Evolutionary conservation across 2,113 vertebrate species (phyloP), one percentile per base, ranked within the genome.

Genomic region (Pyrgilauda ruficollis): DNA sequence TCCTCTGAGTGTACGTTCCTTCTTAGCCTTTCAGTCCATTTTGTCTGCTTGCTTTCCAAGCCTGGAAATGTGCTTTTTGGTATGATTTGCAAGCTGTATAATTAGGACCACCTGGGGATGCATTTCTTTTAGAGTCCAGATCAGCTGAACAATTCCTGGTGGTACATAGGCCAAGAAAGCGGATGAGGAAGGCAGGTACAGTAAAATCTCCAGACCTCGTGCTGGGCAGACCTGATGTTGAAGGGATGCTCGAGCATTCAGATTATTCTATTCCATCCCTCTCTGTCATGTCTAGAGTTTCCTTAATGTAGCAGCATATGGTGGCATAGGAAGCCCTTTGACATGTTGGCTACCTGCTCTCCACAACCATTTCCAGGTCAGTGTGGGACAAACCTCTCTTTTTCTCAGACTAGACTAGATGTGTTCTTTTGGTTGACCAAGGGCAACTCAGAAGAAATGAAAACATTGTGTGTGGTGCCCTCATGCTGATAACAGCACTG

Each of bases 21-120:
- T 76, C 52, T 16, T 39, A 28, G 30, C 21, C 21, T 76, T 76
- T 47, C 52, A 44, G 35, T 68, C 23, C 17, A 10, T 83, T 58
- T 78, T 75, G 2, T 13, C 56, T 18, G 1, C 41, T 47, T 80
- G 37, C 35, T 68, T 59, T 76, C 33, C 11, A 39, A 47, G 14
- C 47, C 59, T 26, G 10, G 58, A 46, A 52, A 20, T 4, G 0
- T 18, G 12, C 0, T 18, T 26, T 94, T 67, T 11, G 0, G 28
- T 12, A 3, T 4, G 3, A 41, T 76, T 68, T 86, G 8, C 43
- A 67, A 39, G 4, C 16, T 55, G 5, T 35, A 23, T 30, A 37
- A 41, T 41, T 46, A 76, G 35, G 26, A 86, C 15, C 13, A 59
- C 11, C 5, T 12, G 28, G 35, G 22, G 23, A 50, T 59, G 43